Evolutionary conservation across 2,888 invertebrate genomes (phyloP), one percentile per base, ranked within the genome.

Genomic region (Phalera bucephala): DNA sequence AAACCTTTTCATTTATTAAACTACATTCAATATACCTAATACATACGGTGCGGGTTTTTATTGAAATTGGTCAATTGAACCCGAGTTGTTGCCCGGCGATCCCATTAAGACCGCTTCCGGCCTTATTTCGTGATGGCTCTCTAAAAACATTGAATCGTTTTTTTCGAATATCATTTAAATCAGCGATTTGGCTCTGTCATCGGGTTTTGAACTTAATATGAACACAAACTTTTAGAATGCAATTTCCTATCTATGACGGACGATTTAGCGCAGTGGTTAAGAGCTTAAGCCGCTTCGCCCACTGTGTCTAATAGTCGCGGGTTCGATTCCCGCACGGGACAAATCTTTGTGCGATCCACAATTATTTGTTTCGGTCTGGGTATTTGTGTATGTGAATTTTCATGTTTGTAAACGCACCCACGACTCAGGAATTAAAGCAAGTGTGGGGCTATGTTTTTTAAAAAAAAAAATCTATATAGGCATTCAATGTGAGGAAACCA

Each of bases 161-260:
- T 45, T 15, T 50, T 36, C 28, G 23, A 36, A 38, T 31, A 30
- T 23, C 21, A 27, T 34, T 40, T 42, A 23, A 36, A 40, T 37
- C 29, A 20, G 38, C 23, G 33, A 40, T 43, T 41, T 33, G 40
- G 35, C 40, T 31, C 28, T 41, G 37, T 47, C 47, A 52, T 45
- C 37, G n/a, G 36, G 38, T 40, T 52, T 51, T 42, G 31, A 36
- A 41, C 15, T 19, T 29, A 40, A 46, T 33, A 36, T 40, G 13
- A 45, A 53, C 41, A 34, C 48, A 31, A 47, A 40, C 47, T 42
- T 60, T 64, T 54, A 52, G 59, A 60, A 62, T 61, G 53, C 42
- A 59, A 66, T 67, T 63, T 61, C 47, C 33, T n/a, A n/a, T n/a
- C n/a, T n/a, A n/a, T n/a, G n/a, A 17, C 17, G 17, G 17, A 17